Conservation (phyloP, 1,140 invertebrate species). For the Drosophila aff. region DNA sequence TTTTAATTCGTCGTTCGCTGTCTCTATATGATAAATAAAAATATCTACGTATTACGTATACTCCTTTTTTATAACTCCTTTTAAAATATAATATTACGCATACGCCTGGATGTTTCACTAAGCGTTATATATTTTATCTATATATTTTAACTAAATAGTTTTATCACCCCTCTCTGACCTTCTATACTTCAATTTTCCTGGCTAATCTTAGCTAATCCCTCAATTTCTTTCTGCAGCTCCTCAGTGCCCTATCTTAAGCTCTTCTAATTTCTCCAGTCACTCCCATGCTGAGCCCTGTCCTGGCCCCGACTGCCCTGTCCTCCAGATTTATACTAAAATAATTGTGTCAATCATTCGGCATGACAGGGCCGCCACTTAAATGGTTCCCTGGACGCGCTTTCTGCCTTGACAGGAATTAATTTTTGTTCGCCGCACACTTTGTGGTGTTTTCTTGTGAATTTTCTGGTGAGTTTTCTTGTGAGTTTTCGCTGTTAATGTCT, state of each 20-base stretch:
- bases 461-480: conserved; percentile 15
- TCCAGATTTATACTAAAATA: conserved; percentile 26
- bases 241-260: background rate
- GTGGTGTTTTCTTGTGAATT: conserved; percentile 17
- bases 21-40: background rate
- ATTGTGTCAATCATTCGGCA: conserved; percentile 42
- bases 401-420: conserved; percentile 32
- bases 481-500: conserved; percentile 1
- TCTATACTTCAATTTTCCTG: background rate
- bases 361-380: conserved; percentile 26
- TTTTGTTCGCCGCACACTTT: conserved; percentile 39
- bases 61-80: background rate
- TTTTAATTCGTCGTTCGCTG: too few species aligned
- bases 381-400: conserved; percentile 9
- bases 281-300: conserved; percentile 8
- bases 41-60: conserved; percentile 23
- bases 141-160: too few species aligned
- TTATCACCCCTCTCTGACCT: background rate
- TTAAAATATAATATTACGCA: too few species aligned
- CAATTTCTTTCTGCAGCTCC: conserved; percentile 7
- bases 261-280: conserved; percentile 9
- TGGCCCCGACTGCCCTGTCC: background rate
- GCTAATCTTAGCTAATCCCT: conserved; percentile 11
- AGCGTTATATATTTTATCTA: background rate
- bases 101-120: background rate